Conservation (phyloP, 2,797 vertebrate species). For the Acipenser transmontanus region DNA sequence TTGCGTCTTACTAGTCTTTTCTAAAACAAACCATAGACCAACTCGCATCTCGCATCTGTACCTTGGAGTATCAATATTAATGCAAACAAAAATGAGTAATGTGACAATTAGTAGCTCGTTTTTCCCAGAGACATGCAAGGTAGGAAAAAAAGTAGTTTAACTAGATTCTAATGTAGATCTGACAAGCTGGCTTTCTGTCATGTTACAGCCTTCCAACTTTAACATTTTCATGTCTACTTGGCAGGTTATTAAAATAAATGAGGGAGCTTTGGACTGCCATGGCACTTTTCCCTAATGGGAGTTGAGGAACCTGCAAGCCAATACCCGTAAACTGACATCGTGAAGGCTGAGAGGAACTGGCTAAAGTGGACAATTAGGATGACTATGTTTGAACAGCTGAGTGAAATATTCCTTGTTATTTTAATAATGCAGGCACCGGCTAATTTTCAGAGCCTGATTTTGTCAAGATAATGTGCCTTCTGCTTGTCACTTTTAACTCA, state of each 20-base stretch:
- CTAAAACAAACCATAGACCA: neutral
- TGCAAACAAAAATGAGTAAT: slow-evolving; percentile 69
- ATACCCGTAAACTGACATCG: slow-evolving; percentile 78
- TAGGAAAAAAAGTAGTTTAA: slow-evolving; percentile 66
- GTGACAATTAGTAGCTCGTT: slow-evolving; percentile 74
- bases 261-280: slow-evolving; percentile 76
- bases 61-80: slow-evolving; percentile 57
- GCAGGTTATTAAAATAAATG: slow-evolving; percentile 99
- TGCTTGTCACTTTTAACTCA: slow-evolving; percentile 92
- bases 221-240: slow-evolving; percentile 95
- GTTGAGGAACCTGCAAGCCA: slow-evolving; percentile 75
- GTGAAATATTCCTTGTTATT: slow-evolving; percentile 97
- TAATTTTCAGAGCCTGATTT: slow-evolving; percentile 88
- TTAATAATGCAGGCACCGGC: slow-evolving; percentile 91
- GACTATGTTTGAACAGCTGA: slow-evolving; percentile 76
- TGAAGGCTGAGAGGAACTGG: slow-evolving; percentile 81
- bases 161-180: slow-evolving; percentile 80
- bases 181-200: slow-evolving; percentile 88
- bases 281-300: slow-evolving; percentile 80
- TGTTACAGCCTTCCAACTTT: slow-evolving; percentile 81
- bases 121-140: slow-evolving; percentile 68
- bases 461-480: slow-evolving; percentile 90
- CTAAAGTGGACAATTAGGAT: slow-evolving; percentile 96
- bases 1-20: neutral
- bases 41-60: slow-evolving; percentile 23